phyloP scores from a whole-genome alignment of 2,797 vertebrate species.

The Pseudomugil gertrudae region DNA sequence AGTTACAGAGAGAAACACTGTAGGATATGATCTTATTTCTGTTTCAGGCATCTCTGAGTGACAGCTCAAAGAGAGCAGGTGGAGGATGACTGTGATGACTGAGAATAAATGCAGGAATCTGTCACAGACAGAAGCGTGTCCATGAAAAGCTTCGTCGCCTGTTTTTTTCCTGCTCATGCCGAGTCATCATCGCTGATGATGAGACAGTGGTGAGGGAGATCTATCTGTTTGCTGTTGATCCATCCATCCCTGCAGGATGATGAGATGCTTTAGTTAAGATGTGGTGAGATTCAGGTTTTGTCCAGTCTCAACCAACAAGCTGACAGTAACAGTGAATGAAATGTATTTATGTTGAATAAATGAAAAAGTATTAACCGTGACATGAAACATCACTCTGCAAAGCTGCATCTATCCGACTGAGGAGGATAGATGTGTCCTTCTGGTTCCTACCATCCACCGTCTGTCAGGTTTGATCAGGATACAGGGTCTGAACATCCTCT shows the following conservation, averaged over 20 bases:
- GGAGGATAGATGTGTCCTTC: too few species aligned
- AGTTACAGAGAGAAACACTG: neutral
- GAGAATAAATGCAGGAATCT: neutral
- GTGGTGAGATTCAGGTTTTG: neutral
- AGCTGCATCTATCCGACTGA: too few species aligned
- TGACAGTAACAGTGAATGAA: too few species aligned
- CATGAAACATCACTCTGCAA: too few species aligned
- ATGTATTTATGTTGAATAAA: too few species aligned
- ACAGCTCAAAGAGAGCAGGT: slow-evolving; percentile 4
- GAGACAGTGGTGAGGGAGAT: neutral
- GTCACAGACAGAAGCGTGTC: neutral
- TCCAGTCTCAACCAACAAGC: too few species aligned
- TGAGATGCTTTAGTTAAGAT: neutral
- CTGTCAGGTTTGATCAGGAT: too few species aligned
- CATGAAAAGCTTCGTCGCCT: neutral
- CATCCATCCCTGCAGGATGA: neutral
- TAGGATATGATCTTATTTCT: neutral
- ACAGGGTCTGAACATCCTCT: too few species aligned
- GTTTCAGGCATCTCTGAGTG: neutral
- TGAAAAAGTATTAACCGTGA: too few species aligned
- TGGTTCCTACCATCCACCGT: too few species aligned
- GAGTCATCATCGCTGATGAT: neutral
- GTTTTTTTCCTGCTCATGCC: neutral
- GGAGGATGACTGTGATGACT: neutral
- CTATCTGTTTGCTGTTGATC: neutral